Evolutionary conservation across 2,797 vertebrate species (phyloP), one percentile per base, ranked within the genome.

Genomic region (Lepus oiostolus): DNA sequence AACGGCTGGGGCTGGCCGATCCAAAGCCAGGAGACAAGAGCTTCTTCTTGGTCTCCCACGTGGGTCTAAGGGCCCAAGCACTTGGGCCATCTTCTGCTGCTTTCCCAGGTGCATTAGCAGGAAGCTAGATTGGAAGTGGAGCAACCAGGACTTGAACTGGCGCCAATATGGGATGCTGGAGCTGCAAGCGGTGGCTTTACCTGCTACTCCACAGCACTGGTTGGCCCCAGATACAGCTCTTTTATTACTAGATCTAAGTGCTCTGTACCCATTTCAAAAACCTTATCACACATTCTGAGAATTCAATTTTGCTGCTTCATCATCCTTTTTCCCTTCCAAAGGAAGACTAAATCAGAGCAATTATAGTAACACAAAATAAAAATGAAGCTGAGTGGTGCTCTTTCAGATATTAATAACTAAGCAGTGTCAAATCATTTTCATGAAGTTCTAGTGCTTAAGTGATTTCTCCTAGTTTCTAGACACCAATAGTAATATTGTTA

Each of bases 181-280:
- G 42, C 42, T 47, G 42, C 42, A 47, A 47, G 42, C 8, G 42
- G 42, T 47, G 42, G 42, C 42, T 47, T 47, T 47, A 47, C 42
- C 42, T 47, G 42, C 8, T 47, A 47, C 42, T 47, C 42, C 42
- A 47, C 42, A 47, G 42, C 42, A 47, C 42, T 47, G 42, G 42
- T 8, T 47, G 42, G 42, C 42, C 42, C 42, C 17, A 76, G 84
- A 85, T 70, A 62, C 1, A 79, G 6, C 24, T 58, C 70, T 95
- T 85, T 67, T 10, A 67, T 72, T 86, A 19, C 54, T 91, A 88
- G 68, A 70, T 58, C 24, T 70, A 82, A 80, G 62, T 85, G 21
- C 13, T 11, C 71, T 88, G 30, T 12, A 83, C 2, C 32, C 16
- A 67, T 80, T 91, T 88, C 28, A 70, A 5, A 95, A 86, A 32